Conservation (phyloP, 2,797 vertebrate species). For the Myotis vivesi region DNA sequence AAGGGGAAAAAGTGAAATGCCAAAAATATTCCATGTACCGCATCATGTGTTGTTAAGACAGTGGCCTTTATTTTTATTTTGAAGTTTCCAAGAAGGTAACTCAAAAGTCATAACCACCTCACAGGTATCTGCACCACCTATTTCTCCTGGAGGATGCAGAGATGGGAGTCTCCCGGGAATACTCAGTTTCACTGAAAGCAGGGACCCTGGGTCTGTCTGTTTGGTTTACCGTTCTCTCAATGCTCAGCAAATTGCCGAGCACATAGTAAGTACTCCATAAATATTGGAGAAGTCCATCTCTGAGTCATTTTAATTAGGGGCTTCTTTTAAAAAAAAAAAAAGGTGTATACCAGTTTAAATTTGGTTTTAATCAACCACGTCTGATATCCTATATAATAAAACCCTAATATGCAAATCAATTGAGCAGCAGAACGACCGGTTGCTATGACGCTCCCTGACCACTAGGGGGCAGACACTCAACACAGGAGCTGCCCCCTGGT, state of each 20-base stretch:
- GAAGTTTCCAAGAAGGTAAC: background rate
- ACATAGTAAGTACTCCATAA: background rate
- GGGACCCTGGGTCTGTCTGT: rapidly evolving
- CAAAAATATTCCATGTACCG: background rate
- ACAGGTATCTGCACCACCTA: background rate
- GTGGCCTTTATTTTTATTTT: background rate
- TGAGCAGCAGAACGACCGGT: too few species aligned
- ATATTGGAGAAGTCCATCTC: background rate
- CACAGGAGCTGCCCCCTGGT: too few species aligned
- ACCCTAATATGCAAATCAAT: too few species aligned
- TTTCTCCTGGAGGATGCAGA: background rate
- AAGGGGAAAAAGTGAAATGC: background rate
- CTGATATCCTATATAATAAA: background rate
- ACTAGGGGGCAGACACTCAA: too few species aligned
- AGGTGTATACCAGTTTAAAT: background rate
- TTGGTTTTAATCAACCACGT: background rate
- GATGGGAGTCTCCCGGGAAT: background rate
- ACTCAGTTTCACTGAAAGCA: background rate
- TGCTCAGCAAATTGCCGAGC: background rate
- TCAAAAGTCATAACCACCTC: background rate
- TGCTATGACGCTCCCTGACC: too few species aligned
- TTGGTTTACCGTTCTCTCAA: background rate
- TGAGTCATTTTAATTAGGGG: conserved; percentile 3
- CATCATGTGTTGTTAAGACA: background rate
- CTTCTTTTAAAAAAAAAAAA: background rate